A percentile compares a stretch with the other conserved stretches of the same genome.
These are phyloP conservation scores for Psophia crepitans DNA, from an alignment of 2,113 vertebrate genomes.

Conservation along the genomic window DNA sequence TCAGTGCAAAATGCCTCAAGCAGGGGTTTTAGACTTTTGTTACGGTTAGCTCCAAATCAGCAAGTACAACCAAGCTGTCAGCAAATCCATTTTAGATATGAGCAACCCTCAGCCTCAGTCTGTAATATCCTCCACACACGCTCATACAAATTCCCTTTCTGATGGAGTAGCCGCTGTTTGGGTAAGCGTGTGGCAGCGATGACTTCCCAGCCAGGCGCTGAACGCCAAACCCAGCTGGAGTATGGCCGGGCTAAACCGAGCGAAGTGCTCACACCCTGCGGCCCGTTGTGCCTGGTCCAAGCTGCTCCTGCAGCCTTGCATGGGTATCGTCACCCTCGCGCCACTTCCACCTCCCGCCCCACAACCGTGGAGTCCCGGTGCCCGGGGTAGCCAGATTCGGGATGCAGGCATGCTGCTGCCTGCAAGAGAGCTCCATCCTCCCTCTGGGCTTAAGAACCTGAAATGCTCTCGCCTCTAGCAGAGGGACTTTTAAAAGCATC, in stretches of 20 bases:
- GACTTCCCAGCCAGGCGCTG: background rate
- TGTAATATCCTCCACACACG: background rate
- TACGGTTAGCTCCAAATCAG: background rate
- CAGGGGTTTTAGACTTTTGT: background rate
- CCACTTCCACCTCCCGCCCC: background rate
- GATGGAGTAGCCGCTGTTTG: background rate
- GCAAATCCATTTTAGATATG: background rate
- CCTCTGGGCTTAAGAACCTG: background rate
- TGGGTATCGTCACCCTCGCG: background rate
- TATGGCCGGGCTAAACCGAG: background rate
- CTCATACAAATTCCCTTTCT: background rate
- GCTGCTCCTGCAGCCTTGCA: background rate
- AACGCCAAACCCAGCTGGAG: background rate
- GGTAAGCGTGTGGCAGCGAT: background rate
- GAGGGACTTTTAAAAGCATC: background rate
- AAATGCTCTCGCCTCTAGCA: background rate
- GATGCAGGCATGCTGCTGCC: background rate
- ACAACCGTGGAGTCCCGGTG: too few relatives aligned
- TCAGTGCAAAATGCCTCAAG: background rate
- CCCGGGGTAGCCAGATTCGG: background rate
- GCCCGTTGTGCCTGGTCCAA: background rate
- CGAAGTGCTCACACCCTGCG: background rate
- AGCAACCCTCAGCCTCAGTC: background rate
- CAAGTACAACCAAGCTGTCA: background rate
- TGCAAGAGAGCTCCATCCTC: background rate